phyloP scores from a whole-genome alignment of 2,888 invertebrate genomes.

The Lutraria lutraria region DNA sequence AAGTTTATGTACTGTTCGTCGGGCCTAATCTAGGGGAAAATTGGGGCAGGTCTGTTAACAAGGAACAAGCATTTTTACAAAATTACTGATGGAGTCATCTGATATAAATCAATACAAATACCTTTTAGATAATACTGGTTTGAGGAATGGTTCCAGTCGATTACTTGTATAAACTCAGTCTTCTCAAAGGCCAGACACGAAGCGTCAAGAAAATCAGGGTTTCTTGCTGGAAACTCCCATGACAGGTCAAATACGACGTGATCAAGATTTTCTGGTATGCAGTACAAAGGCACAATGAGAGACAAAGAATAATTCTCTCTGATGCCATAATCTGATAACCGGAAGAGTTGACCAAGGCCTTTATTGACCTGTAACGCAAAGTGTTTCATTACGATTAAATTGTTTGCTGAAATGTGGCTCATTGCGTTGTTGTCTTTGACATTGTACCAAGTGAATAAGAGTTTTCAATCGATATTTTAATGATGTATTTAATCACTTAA shows the following conservation, averaged over 20 bases:
- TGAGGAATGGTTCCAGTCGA: constrained; percentile 66
- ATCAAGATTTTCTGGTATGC: constrained; percentile 63
- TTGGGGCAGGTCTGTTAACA: no score
- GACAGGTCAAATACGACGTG: constrained; percentile 67
- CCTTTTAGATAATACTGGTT: constrained; percentile 63
- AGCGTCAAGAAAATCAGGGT: constrained; percentile 67
- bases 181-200: constrained; percentile 61
- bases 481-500: no score
- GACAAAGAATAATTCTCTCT: constrained; percentile 40
- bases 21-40: no score
- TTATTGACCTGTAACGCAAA: constrained; percentile 41
- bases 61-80: no score
- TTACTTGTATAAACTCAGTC: constrained; percentile 64
- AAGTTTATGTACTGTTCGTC: no score
- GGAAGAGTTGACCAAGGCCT: constrained; percentile 22
- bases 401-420: no score
- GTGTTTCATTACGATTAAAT: no score
- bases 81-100: no score
- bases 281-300: constrained; percentile 61
- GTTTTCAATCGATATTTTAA: no score
- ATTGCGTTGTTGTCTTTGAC: no score
- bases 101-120: not conserved
- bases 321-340: constrained; percentile 55
- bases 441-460: no score
- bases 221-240: constrained; percentile 60